Conservation (phyloP, 2,797 vertebrate species). For the Sciurus carolinensis region DNA sequence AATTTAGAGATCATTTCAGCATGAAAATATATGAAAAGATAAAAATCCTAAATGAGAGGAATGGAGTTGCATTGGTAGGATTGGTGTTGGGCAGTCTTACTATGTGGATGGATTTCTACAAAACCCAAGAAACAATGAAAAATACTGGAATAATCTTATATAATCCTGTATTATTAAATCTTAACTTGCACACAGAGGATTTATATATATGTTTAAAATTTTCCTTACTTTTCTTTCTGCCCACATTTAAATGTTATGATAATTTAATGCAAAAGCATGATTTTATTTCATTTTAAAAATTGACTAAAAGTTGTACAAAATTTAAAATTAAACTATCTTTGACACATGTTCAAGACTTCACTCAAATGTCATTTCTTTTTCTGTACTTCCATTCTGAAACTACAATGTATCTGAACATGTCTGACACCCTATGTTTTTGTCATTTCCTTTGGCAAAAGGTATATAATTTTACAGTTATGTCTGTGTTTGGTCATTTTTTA, state of each 20-base stretch:
- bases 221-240: neutral
- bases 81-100: neutral
- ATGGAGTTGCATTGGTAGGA: neutral
- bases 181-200: neutral
- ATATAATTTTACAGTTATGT: neutral
- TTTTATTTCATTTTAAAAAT: slow-evolving; percentile 37
- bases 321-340: slow-evolving; percentile 23
- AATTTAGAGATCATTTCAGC: neutral
- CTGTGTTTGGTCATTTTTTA: neutral
- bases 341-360: neutral
- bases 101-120: neutral
- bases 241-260: neutral
- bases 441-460: neutral
- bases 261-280: neutral
- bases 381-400: neutral
- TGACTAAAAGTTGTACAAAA: neutral
- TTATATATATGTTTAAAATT: neutral
- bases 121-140: neutral
- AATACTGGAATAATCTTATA: neutral
- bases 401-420: neutral
- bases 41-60: neutral
- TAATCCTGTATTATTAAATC: neutral
- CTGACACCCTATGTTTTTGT: neutral
- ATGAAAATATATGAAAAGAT: neutral
- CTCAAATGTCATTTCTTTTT: neutral